A percentile compares a stretch with the other conserved stretches of the same genome.
These are phyloP conservation scores for Orientallactaga bullata DNA, from an alignment of 2,113 vertebrate species.

Conservation along the genomic window DNA sequence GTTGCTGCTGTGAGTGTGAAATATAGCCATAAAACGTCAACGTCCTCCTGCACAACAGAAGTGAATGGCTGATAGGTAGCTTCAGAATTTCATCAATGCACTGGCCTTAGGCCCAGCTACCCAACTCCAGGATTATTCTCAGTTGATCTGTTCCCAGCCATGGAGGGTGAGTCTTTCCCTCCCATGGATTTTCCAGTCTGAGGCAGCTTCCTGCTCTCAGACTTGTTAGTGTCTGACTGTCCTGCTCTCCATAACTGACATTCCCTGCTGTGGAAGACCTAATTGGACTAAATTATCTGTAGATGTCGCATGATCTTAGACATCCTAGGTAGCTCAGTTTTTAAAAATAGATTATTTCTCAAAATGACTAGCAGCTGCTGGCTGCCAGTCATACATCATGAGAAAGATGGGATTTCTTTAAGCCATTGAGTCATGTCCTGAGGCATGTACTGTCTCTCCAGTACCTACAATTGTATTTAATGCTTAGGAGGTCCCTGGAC, in stretches of 20 bases:
- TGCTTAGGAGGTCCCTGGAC: no score
- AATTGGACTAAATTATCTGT: no score
- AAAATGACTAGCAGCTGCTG: background rate
- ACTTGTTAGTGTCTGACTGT: background rate
- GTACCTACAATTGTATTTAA: no score
- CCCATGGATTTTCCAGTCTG: background rate
- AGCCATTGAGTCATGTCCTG: background rate
- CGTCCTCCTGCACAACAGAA: no score
- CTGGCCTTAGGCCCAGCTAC: no score
- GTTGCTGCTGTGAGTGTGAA: no score
- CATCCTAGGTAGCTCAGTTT: background rate
- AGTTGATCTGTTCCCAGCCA: background rate
- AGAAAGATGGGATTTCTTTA: background rate
- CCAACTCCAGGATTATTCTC: no score
- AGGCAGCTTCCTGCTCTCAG: background rate
- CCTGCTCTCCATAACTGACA: background rate
- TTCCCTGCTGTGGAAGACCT: no score
- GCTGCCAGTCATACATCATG: background rate
- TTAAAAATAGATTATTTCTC: background rate
- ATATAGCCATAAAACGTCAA: no score
- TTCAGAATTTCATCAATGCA: no score
- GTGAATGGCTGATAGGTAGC: no score
- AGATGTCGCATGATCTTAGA: background rate
- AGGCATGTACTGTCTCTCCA: no score
- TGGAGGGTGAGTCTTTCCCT: background rate